These are phyloP conservation scores for Tetrao urogallus DNA, from an alignment of 2,113 vertebrate species.

Conservation along the genomic window DNA sequence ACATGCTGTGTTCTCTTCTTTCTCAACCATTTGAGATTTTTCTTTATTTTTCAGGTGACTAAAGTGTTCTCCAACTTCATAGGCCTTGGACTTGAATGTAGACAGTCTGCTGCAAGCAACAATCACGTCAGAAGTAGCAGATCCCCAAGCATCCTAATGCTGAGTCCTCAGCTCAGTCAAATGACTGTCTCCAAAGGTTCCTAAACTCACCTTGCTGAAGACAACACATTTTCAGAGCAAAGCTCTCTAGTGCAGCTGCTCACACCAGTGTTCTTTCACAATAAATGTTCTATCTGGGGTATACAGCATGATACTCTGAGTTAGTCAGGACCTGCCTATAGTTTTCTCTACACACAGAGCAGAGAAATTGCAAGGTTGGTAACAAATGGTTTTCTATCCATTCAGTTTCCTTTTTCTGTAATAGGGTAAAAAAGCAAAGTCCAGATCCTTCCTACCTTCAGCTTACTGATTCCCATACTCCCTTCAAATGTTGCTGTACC, in stretches of 20 bases:
- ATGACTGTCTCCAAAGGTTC: neutral
- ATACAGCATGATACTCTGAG: neutral
- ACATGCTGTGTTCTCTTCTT: neutral
- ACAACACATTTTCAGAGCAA: neutral
- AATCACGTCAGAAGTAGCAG: neutral
- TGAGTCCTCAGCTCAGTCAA: neutral
- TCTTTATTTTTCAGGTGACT: neutral
- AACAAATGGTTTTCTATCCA: neutral
- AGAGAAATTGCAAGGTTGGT: neutral
- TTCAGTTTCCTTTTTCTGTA: neutral
- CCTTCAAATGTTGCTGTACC: neutral
- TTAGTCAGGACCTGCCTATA: neutral
- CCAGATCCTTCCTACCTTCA: neutral
- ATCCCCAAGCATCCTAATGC: neutral
- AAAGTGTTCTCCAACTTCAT: neutral
- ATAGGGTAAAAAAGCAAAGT: neutral
- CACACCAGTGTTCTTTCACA: accelerated
- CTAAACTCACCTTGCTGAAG: neutral
- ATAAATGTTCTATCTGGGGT: neutral
- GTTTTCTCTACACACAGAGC: neutral
- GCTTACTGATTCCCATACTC: neutral
- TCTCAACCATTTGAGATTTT: neutral
- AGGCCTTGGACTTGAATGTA: neutral
- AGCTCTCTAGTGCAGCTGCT: neutral
- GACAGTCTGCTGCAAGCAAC: neutral